phyloP scores from a whole-genome alignment of 2,113 vertebrate genomes.

The Procavia capensis region DNA sequence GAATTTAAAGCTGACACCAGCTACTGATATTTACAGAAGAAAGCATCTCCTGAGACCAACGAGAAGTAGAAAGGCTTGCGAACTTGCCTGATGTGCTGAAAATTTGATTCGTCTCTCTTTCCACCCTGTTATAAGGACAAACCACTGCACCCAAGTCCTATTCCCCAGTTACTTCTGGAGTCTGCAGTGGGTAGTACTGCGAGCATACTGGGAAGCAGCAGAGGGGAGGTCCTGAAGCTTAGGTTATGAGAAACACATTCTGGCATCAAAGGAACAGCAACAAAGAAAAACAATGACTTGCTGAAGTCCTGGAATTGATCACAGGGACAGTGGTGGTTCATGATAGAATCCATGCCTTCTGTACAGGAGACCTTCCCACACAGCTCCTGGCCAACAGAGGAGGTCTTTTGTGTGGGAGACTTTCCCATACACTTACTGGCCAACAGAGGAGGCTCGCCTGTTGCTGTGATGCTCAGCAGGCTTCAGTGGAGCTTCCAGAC shows the following conservation, averaged over 20 bases:
- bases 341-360: neutral
- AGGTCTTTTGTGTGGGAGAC: neutral
- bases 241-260: neutral
- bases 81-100: neutral
- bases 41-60: neutral
- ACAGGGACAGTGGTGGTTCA: neutral
- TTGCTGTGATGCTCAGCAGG: neutral
- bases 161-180: neutral
- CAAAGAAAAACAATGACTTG: too few relatives aligned
- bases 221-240: neutral
- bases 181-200: neutral
- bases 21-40: neutral
- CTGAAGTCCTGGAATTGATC: neutral
- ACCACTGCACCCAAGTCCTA: neutral
- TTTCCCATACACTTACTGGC: neutral
- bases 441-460: neutral
- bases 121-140: neutral
- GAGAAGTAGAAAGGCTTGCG: neutral
- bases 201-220: neutral
- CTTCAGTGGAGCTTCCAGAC: neutral
- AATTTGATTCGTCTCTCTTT: neutral
- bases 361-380: neutral
- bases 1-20: conserved; percentile 18
- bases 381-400: neutral
- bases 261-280: neutral